Percentiles rank a stretch among this genome's conserved stretches.
These are phyloP conservation scores for Acronicta leporina DNA, from an alignment of 2,888 invertebrate species.

Conservation along the genomic window DNA sequence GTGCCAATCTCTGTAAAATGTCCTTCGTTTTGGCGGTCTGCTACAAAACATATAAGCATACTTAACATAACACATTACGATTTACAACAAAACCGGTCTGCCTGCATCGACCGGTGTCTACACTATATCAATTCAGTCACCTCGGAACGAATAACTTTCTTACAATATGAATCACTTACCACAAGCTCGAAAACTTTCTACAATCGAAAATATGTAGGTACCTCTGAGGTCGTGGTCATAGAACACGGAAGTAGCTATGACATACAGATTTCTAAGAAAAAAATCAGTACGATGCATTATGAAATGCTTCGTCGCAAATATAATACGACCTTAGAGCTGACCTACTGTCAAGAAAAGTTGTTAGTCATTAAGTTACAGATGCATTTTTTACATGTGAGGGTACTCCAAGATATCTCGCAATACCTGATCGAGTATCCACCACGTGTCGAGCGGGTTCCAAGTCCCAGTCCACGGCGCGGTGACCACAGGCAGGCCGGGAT, in stretches of 20 bases:
- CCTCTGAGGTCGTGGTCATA: conserved; percentile 7
- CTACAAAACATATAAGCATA: conserved; percentile 56
- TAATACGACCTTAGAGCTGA: conserved; percentile 43
- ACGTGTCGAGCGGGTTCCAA: conserved; percentile 47
- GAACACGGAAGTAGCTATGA: conserved; percentile 19
- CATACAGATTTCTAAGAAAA: conserved; percentile 12
- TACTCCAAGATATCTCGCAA: conserved; percentile 55
- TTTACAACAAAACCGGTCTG: conserved; percentile 84
- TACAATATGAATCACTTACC: conserved; percentile 77
- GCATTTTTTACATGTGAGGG: conserved; percentile 30
- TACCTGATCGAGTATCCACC: conserved; percentile 62
- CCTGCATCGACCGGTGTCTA: conserved; percentile 69
- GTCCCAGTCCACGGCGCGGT: conserved; percentile 60
- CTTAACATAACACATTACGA: conserved; percentile 68
- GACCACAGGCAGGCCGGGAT: conserved; percentile 89
- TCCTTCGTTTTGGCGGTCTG: conserved; percentile 74
- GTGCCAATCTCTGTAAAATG: conserved; percentile 62
- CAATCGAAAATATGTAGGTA: conserved; percentile 38
- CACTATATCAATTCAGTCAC: conserved; percentile 79
- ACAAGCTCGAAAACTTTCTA: conserved; percentile 60
- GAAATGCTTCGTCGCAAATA: conserved; percentile 24
- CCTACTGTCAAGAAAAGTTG: conserved; percentile 42
- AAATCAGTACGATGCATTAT: conserved; percentile 19
- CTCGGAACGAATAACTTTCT: conserved; percentile 78
- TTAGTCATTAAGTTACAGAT: conserved; percentile 12